A percentile compares a stretch with the other conserved stretches of the same genome.
phyloP scores from a whole-genome alignment of 1,140 invertebrate genomes.

The Macrobrachium rosenbergii region DNA sequence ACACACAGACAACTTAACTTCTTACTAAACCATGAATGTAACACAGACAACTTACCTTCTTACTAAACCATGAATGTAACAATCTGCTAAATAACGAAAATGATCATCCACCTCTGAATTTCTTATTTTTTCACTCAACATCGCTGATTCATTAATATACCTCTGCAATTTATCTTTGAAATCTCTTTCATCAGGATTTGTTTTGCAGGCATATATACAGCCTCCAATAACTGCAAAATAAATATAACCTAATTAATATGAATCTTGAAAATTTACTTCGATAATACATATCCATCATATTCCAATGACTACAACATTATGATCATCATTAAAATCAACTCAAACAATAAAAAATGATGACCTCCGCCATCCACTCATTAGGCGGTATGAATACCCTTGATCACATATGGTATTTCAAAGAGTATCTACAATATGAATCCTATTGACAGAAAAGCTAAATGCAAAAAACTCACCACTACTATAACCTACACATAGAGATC shows the following conservation, averaged over 20 bases:
- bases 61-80: slow-evolving; percentile 68
- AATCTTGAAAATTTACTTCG: too few species aligned
- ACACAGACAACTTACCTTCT: slow-evolving; percentile 48
- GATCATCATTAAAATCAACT: neutral
- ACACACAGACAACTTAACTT: slow-evolving; percentile 48
- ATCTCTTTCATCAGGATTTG: slow-evolving; percentile 49
- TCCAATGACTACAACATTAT: neutral
- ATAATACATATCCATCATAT: neutral
- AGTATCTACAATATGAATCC: too few species aligned
- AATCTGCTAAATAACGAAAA: slow-evolving; percentile 67
- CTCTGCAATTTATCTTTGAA: slow-evolving; percentile 25
- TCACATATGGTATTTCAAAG: too few species aligned
- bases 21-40: slow-evolving; percentile 68
- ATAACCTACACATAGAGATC: too few species aligned
- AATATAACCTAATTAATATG: neutral
- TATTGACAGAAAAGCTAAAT: too few species aligned
- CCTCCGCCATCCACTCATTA: too few species aligned
- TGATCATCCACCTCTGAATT: slow-evolving; percentile 69
- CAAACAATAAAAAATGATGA: too few species aligned
- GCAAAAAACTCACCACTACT: too few species aligned
- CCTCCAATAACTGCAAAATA: slow-evolving; percentile 45
- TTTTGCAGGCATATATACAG: slow-evolving; percentile 45
- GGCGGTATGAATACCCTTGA: too few species aligned
- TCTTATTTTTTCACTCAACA: slow-evolving; percentile 67
- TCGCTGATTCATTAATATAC: slow-evolving; percentile 54